phyloP scores from a whole-genome alignment of 2,797 vertebrate genomes.

The Mormyrus hasselquistii region DNA sequence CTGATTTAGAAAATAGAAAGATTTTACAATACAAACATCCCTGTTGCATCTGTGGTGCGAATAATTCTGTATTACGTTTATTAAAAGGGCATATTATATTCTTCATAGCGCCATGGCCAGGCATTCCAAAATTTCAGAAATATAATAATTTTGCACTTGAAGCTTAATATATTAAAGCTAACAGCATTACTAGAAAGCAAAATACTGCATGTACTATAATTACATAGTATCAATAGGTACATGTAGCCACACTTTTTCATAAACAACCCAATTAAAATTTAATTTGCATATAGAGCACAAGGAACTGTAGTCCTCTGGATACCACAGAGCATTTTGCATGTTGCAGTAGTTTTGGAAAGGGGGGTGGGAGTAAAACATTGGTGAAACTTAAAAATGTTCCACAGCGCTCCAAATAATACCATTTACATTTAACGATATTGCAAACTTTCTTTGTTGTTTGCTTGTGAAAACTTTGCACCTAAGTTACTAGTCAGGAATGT shows the following conservation, averaged over 20 bases:
- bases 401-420: slow-evolving; percentile 15
- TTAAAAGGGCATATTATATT: background rate
- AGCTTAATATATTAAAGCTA: background rate
- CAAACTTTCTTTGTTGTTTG: slow-evolving; percentile 13
- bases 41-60: background rate
- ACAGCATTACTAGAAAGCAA: background rate
- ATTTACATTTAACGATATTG: slow-evolving; percentile 19
- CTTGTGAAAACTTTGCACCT: slow-evolving; percentile 15
- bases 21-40: background rate
- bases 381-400: background rate
- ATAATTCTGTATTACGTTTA: background rate
- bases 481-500: slow-evolving; percentile 14
- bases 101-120: background rate
- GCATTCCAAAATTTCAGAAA: background rate
- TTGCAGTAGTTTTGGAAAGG: background rate
- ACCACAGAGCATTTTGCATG: background rate
- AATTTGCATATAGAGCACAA: background rate
- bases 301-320: background rate
- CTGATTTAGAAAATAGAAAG: background rate
- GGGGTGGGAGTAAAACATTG: background rate
- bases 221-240: background rate
- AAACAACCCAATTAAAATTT: background rate
- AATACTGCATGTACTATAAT: background rate
- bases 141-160: background rate
- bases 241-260: background rate